Base-by-base conservation (phyloP, 1,140 invertebrate genomes). In the Drosophila sturtevanti region DNA sequence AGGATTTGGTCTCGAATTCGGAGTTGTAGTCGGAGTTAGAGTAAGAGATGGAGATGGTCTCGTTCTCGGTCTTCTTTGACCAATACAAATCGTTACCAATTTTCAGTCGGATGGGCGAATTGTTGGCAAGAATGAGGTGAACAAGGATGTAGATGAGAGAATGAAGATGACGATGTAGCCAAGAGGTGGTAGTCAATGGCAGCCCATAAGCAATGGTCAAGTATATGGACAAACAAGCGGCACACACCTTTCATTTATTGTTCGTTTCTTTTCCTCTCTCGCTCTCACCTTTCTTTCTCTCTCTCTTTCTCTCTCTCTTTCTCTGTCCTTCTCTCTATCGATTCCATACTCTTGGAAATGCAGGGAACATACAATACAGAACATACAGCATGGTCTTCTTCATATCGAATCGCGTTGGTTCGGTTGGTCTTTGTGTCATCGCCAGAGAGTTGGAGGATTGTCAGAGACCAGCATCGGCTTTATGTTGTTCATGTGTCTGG, bases 71-170 rank as follows among this genome's bases (percentile, higher is more conserved):
- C 84, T 76, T 79, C 70, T 79, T 87, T 87, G 74, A 76, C 79
- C 82, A 79, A 82, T 89, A 89, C 84, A 89, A 89, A 89, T 89
- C 84, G 84, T 69, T 89, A 84, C 84, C 84, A 89, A 89, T 89
- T 89, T 89, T 89, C 84, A 89, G 68, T 62, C 77, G 81, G 78
- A 74, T 41, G 41, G 54, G 35, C 52, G 60, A 41, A 37, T 35
- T 35, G 48, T n/a, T 63, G 62, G 51, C 12, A 14, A 52, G n/a
- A 22, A 22, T 27, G 37, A 18, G 48, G 38, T 31, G 38, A 11
- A 14, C 11, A n/a, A 16, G 59, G 18, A 31, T 31, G 5, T 31
- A 7, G 18, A 18, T 22, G 16, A 41, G 18, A 48, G n/a, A 22
- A 11, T 11, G 16, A 41, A 5, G 14, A 16, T 14, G n/a, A 41